These are phyloP conservation scores for Xyrauchen texanus DNA, from an alignment of 2,113 vertebrate genomes.

Conservation along the genomic window DNA sequence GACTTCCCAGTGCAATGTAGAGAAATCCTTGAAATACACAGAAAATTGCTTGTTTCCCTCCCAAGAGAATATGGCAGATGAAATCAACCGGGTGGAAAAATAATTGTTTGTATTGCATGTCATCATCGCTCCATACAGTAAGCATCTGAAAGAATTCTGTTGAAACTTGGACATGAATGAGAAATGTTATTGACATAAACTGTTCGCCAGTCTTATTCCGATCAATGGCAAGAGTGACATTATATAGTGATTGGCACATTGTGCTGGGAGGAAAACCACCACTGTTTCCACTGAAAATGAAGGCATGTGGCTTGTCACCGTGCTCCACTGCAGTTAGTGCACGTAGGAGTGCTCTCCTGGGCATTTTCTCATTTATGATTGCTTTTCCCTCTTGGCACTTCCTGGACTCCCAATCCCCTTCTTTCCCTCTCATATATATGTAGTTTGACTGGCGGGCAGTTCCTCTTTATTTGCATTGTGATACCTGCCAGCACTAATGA, in stretches of 20 bases:
- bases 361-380: conserved; percentile 72
- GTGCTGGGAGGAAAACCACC: conserved; percentile 38
- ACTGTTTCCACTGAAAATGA: conserved; percentile 63
- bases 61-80: conserved; percentile 33
- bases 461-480: conserved; percentile 80
- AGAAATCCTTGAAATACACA: conserved; percentile 29
- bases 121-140: conserved; percentile 39
- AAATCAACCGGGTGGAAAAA: conserved; percentile 47
- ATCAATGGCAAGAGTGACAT: conserved; percentile 39
- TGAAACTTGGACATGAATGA: not conserved
- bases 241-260: conserved; percentile 60
- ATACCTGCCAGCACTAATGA: conserved; percentile 80
- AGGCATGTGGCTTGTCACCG: conserved; percentile 61
- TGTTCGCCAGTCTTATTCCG: conserved; percentile 43
- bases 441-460: conserved; percentile 74
- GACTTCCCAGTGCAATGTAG: conserved; percentile 20
- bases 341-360: conserved; percentile 59
- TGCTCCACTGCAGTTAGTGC: conserved; percentile 44
- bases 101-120: conserved; percentile 47
- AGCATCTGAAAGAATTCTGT: conserved; percentile 44
- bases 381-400: conserved; percentile 62
- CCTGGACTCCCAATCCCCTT: conserved; percentile 28
- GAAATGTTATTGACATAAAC: conserved; percentile 25
- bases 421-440: conserved; percentile 35
- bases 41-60: conserved; percentile 36